phyloP scores from a whole-genome alignment of 2,797 vertebrate genomes.

The Rhinogobio ventralis region DNA sequence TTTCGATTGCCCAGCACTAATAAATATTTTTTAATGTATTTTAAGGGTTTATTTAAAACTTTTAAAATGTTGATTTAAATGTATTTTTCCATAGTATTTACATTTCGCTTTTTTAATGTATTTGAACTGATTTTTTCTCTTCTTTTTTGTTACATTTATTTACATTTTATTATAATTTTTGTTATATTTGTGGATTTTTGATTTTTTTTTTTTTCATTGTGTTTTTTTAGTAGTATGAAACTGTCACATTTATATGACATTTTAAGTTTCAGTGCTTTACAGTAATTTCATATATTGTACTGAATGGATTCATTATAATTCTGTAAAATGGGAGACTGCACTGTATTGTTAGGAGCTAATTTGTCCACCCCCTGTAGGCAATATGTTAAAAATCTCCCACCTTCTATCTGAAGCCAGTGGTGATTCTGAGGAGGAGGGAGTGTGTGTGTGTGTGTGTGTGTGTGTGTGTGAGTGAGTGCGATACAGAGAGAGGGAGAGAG shows the following conservation, averaged over 20 bases:
- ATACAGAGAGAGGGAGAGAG: slow-evolving; percentile 56
- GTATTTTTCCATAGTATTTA: not conserved
- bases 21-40: not conserved
- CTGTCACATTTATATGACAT: not conserved
- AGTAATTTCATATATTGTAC: not conserved
- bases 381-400: slow-evolving; percentile 32
- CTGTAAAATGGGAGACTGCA: not conserved
- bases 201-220: too few relatives aligned
- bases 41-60: not conserved
- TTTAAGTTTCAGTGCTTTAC: not conserved
- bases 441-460: slow-evolving; percentile 24
- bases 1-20: too few relatives aligned
- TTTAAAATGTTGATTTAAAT: not conserved
- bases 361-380: not conserved
- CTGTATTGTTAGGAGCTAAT: slow-evolving; percentile 15
- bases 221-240: not conserved
- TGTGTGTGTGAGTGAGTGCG: slow-evolving; percentile 61
- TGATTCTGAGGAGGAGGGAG: slow-evolving; percentile 21
- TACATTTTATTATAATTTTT: too few relatives aligned
- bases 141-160: too few relatives aligned
- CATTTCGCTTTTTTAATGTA: too few relatives aligned
- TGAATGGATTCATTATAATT: not conserved
- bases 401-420: slow-evolving; percentile 17
- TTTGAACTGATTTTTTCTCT: too few relatives aligned
- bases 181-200: not conserved